Conservation (phyloP, 2,888 invertebrate genomes). For the Perizoma flavofasciatum region DNA sequence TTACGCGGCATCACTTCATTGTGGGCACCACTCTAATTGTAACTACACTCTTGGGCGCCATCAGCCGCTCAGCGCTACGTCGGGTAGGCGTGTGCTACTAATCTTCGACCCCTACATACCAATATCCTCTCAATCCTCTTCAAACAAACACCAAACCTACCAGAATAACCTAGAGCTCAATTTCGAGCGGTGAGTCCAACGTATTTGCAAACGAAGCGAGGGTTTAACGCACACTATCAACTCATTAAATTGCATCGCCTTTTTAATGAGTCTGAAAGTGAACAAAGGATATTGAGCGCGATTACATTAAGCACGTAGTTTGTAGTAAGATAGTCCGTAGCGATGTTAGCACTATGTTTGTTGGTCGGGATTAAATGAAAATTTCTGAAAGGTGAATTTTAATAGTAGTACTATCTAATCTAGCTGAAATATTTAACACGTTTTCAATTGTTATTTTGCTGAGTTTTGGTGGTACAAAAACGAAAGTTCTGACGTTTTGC, state of each 20-base stretch:
- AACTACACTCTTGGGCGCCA: slow-evolving; percentile 83
- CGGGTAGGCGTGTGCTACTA: slow-evolving; percentile 83
- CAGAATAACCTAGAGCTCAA: slow-evolving; percentile 47
- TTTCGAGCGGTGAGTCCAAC: slow-evolving; percentile 40
- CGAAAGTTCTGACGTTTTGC: too few relatives aligned
- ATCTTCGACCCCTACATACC: slow-evolving; percentile 83
- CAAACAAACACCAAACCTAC: slow-evolving; percentile 53
- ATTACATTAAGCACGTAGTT: slow-evolving; percentile 81
- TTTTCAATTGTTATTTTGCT: neutral
- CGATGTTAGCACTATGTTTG: slow-evolving; percentile 58
- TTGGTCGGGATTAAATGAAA: slow-evolving; percentile 44
- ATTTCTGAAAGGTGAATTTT: slow-evolving; percentile 16
- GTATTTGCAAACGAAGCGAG: slow-evolving; percentile 80
- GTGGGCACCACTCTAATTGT: slow-evolving; percentile 83
- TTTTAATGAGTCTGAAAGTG: slow-evolving; percentile 85
- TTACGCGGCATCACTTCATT: slow-evolving; percentile 83
- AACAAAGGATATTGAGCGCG: slow-evolving; percentile 83
- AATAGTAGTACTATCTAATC: slow-evolving; percentile 19
- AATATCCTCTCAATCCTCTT: slow-evolving; percentile 52
- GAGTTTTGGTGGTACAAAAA: neutral
- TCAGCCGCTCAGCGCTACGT: slow-evolving; percentile 81
- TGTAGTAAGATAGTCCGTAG: slow-evolving; percentile 73
- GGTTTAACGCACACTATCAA: slow-evolving; percentile 84
- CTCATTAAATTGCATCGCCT: slow-evolving; percentile 84
- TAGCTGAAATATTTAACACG: slow-evolving; percentile 8